Percentiles rank a stretch among this genome's conserved stretches.
Conservation (phyloP, 2,888 invertebrate genomes). For the Diarsia brunnea region DNA sequence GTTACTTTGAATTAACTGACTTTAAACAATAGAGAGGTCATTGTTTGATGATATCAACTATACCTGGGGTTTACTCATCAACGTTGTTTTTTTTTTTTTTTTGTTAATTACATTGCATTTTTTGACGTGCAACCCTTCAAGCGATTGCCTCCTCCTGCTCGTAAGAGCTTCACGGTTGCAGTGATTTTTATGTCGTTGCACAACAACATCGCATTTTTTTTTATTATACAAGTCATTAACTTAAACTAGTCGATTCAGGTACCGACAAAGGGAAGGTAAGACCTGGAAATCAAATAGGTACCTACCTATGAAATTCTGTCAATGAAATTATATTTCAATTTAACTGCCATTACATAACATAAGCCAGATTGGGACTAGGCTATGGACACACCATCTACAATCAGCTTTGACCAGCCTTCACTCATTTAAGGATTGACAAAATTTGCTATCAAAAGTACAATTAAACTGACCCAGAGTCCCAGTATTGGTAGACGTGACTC, state of each 20-base stretch:
- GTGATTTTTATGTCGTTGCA: background rate
- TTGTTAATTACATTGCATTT: background rate
- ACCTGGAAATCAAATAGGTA: background rate
- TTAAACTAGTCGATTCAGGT: background rate
- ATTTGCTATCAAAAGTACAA: background rate
- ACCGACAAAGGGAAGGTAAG: background rate
- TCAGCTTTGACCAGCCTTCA: background rate
- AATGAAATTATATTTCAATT: background rate
- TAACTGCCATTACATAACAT: too few species aligned
- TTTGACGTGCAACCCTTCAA: background rate
- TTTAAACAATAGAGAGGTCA: slow-evolving; percentile 26
- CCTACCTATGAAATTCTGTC: background rate
- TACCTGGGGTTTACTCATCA: background rate
- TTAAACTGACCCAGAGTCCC: background rate
- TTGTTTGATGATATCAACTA: slow-evolving; percentile 1
- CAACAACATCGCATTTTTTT: too few species aligned
- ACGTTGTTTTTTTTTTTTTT: too few species aligned
- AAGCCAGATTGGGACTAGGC: background rate
- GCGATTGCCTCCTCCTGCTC: background rate
- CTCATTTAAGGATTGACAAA: background rate
- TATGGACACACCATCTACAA: background rate
- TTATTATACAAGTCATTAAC: too few species aligned
- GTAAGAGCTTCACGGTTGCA: background rate
- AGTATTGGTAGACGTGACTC: background rate
- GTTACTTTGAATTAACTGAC: slow-evolving; percentile 8